phyloP scores from a whole-genome alignment of 1,140 invertebrate species.

The Lamellibrachia luymesi region DNA sequence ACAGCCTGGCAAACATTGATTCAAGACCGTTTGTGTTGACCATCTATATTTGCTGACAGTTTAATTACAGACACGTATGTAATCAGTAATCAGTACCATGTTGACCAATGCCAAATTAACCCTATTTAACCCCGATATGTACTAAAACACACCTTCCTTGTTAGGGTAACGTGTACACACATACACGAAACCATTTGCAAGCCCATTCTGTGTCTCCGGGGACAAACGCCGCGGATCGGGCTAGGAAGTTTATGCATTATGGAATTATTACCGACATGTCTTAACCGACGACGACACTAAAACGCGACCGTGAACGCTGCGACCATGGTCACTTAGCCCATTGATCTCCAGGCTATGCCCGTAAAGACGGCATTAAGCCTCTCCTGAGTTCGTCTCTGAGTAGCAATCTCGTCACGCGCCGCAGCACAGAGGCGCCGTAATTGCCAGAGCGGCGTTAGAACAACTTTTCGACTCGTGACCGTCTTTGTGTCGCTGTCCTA shows the following conservation, averaged over 20 bases:
- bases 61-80: not conserved
- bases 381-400: not conserved
- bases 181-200: not conserved
- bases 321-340: not conserved
- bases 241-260: not conserved
- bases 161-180: not conserved
- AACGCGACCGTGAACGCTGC: not conserved
- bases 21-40: not conserved
- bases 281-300: not conserved
- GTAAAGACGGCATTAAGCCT: slow-evolving; percentile 4
- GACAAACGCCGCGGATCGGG: not conserved
- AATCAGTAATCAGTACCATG: not conserved
- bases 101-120: not conserved
- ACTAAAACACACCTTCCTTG: too few species aligned
- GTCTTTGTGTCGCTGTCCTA: not conserved
- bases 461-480: not conserved
- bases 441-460: not conserved
- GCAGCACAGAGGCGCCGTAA: not conserved
- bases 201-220: not conserved
- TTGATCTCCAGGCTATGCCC: not conserved
- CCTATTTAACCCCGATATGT: not conserved
- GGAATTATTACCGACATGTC: not conserved
- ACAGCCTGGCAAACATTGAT: not conserved
- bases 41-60: not conserved
- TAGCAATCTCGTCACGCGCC: not conserved